Percentiles rank a stretch among this genome's conserved stretches.
These are phyloP conservation scores for Pandion haliaetus DNA, from an alignment of 2,113 vertebrate genomes.

Conservation along the genomic window DNA sequence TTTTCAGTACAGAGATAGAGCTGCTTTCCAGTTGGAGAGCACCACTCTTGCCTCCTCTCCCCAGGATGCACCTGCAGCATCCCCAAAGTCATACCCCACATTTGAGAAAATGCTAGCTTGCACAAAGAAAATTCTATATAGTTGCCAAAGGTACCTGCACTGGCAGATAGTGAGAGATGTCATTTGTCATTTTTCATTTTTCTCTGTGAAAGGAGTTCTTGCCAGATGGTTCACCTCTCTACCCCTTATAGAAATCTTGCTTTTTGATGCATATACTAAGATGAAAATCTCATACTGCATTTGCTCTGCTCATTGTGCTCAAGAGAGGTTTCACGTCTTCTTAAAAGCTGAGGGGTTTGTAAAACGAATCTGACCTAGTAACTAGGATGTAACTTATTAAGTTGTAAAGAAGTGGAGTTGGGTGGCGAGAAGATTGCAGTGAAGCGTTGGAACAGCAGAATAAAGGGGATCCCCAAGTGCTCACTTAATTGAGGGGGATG, in stretches of 20 bases:
- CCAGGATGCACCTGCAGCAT: not conserved
- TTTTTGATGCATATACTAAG: not conserved
- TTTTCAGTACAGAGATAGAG: not conserved
- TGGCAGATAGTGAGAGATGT: not conserved
- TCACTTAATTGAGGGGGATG: not conserved
- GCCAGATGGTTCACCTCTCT: not conserved
- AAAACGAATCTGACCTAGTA: not conserved
- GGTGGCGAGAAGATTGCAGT: not conserved
- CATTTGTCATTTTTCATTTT: not conserved
- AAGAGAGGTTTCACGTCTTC: not conserved
- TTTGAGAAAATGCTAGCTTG: not conserved
- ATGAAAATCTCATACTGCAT: not conserved
- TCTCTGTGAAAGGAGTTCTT: not conserved
- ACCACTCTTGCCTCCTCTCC: not conserved
- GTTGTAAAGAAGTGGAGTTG: not conserved
- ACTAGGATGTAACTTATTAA: not conserved
- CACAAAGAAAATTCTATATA: not conserved
- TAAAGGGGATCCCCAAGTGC: not conserved
- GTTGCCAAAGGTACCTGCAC: not conserved
- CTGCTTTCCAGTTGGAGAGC: not conserved
- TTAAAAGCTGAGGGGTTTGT: not conserved
- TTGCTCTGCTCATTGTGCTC: not conserved
- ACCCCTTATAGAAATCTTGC: not conserved
- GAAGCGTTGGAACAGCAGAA: not conserved
- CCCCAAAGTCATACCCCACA: accelerated